Evolutionary conservation across 2,113 vertebrate genomes (phyloP).

Genomic region (Jaculus jaculus): DNA sequence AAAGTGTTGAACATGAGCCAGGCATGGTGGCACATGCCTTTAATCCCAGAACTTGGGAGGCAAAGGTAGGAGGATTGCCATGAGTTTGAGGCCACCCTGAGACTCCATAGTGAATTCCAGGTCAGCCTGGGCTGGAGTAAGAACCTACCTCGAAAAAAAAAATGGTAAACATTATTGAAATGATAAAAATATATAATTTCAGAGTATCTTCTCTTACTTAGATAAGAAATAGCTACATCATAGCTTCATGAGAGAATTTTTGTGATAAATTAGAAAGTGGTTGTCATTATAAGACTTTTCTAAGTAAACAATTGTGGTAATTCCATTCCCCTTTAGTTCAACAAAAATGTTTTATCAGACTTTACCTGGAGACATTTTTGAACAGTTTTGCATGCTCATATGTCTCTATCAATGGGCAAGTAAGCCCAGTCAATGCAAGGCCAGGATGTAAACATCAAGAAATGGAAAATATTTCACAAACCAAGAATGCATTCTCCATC

Average conservation of each 20-base stretch:
- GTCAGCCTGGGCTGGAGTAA: too few species aligned
- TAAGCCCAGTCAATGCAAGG: fast-evolving
- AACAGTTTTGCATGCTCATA: background rate
- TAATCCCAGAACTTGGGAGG: too few species aligned
- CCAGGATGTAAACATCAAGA: background rate
- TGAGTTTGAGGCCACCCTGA: too few species aligned
- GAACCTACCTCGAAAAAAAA: too few species aligned
- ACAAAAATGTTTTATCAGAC: background rate
- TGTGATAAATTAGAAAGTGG: background rate
- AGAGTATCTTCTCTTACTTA: background rate
- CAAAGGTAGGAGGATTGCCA: too few species aligned
- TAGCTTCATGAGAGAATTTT: background rate
- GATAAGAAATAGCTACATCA: background rate
- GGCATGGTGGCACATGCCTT: too few species aligned
- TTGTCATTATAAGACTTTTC: background rate
- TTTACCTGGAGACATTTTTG: background rate
- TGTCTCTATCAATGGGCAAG: background rate
- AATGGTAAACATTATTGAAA: conserved; percentile 3
- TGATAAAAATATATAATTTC: conserved; percentile 12
- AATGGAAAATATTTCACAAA: background rate
- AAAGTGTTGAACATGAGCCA: too few species aligned
- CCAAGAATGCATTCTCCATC: background rate
- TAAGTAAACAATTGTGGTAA: background rate
- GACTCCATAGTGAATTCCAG: too few species aligned
- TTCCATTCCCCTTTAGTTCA: background rate